phyloP scores from a whole-genome alignment of 2,113 vertebrate genomes.

The Vireo altiloquus region DNA sequence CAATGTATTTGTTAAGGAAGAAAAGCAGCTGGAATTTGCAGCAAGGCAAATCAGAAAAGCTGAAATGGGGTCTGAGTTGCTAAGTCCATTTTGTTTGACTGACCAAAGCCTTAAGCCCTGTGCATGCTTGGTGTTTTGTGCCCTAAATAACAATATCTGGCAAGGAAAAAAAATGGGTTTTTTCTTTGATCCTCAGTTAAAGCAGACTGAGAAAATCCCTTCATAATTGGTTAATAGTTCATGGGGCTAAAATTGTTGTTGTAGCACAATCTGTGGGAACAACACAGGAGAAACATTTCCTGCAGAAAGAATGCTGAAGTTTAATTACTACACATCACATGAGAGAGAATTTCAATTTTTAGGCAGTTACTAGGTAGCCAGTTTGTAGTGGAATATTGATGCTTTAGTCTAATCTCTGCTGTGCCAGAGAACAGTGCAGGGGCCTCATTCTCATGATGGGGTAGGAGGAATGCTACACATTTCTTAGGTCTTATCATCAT shows the following conservation, averaged over 20 bases:
- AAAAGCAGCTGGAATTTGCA: not conserved
- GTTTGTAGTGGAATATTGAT: slow-evolving; percentile 1
- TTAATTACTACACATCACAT: slow-evolving; percentile 79
- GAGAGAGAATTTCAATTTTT: slow-evolving; percentile 77
- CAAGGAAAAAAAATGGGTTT: not conserved
- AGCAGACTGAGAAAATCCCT: slow-evolving; percentile 66
- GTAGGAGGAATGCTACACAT: slow-evolving; percentile 62
- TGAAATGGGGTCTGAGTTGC: not conserved
- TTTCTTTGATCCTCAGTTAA: slow-evolving; percentile 53
- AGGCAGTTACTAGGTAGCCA: slow-evolving; percentile 67
- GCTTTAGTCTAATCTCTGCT: slow-evolving; percentile 37
- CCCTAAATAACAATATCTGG: slow-evolving; percentile 2
- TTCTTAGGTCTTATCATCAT: slow-evolving; percentile 28
- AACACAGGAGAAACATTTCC: slow-evolving; percentile 44
- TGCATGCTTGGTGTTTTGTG: not conserved
- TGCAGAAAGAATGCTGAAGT: slow-evolving; percentile 79
- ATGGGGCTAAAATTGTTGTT: slow-evolving; percentile 34
- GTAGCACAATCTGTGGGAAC: slow-evolving; percentile 68
- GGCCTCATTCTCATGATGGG: slow-evolving; percentile 74
- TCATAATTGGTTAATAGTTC: slow-evolving; percentile 38
- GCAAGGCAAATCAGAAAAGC: not conserved
- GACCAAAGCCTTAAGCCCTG: not conserved
- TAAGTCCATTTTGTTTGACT: not conserved
- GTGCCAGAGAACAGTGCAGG: slow-evolving; percentile 73
- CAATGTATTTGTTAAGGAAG: not conserved